phyloP scores from a whole-genome alignment of 2,113 vertebrate species.

The Gnathonemus longibarbis region DNA sequence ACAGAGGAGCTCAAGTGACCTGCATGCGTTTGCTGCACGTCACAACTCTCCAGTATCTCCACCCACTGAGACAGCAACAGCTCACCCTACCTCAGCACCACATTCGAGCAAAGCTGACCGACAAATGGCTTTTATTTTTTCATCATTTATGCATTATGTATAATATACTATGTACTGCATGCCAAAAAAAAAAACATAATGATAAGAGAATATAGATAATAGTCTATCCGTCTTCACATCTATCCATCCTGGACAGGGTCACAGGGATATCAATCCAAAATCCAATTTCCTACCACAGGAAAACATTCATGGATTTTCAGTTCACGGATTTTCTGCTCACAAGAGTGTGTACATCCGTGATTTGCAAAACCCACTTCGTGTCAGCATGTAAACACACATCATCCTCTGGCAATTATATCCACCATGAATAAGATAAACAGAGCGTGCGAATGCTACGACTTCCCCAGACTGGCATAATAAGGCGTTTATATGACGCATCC shows the following conservation, averaged over 20 bases:
- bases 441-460: not conserved
- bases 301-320: not conserved
- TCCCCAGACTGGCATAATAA: not conserved
- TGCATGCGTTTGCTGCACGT: not conserved
- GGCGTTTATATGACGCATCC: not conserved
- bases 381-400: not conserved
- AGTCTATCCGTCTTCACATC: not conserved
- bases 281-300: not conserved
- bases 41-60: not conserved
- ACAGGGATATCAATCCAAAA: not conserved
- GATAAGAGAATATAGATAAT: not conserved
- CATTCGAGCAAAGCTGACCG: not conserved
- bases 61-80: not conserved
- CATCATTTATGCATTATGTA: not conserved
- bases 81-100: not conserved
- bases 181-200: not conserved
- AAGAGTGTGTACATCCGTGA: not conserved
- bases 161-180: not conserved
- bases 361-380: not conserved
- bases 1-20: not conserved
- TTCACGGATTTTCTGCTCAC: not conserved
- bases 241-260: not conserved
- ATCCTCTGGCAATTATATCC: not conserved
- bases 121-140: not conserved
- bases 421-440: not conserved